Evolutionary conservation across 2,113 vertebrate species (phyloP), one percentile per base, ranked within the genome.

Genomic region (Pterocles burchelli): DNA sequence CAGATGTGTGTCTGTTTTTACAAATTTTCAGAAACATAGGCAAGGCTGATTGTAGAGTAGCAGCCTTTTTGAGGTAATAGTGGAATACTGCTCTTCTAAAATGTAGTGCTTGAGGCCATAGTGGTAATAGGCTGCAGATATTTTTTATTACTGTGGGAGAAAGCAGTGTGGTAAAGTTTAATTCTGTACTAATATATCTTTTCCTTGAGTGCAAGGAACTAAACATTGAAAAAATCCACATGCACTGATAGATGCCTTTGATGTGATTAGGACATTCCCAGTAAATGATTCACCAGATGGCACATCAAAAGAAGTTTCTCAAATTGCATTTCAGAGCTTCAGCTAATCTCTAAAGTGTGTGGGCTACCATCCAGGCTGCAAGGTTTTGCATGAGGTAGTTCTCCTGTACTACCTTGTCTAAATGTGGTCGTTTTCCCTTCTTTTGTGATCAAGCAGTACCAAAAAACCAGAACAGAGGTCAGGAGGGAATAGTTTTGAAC

Each of bases 281-380:
- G 70, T 94, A 96, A 96, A 95, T 94, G 86, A 90, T 95, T 95
- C 89, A 88, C 86, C 84, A 95, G 95, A 92, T 94, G 86, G 90
- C 63, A 97, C 81, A 92, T 96, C 90, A 96, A 96, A 96, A 84
- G 74, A 79, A 85, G 36, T 87, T 91, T 62, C 71, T 92, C 67
- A 88, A 89, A 77, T 78, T 93, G 81, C 76, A 80, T 93, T 90
- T 90, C 84, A 96, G 88, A 88, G 63, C 72, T 88, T 89, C 80
- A 71, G 66, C 73, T 95, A 79, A 91, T 96, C 72, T 94, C 85
- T 82, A 7, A 86, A 92, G 59, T 43, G 72, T 82, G 66, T 79
- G 78, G 90, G 89, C 85, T 88, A 57, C 67, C 71, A 78, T 93
- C 92, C 78, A 88, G 76, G 66, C 67, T 76, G 74, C 72, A 80